Percentiles rank a stretch among this genome's conserved stretches.
Evolutionary conservation across 2,888 invertebrate genomes (phyloP).

Genomic region (Apantesis nais): DNA sequence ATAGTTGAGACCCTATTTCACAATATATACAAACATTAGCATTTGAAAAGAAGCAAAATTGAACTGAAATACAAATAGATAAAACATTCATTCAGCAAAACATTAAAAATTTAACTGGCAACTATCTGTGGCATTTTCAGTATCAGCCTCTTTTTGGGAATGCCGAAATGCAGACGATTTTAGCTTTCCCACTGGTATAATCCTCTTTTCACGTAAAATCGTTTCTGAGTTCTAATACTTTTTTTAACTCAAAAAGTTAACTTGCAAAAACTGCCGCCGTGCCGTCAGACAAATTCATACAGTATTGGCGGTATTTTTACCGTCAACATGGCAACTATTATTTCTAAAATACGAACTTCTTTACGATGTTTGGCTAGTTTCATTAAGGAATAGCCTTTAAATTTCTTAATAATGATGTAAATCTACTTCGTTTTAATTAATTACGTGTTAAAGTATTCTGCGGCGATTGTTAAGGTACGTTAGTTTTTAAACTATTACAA

Average conservation of each 20-base stretch:
- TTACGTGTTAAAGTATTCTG: too few species aligned
- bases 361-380: background rate
- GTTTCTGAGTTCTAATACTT: conserved; percentile 37
- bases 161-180: conserved; percentile 35
- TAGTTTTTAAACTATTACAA: background rate
- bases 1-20: too few species aligned
- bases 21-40: too few species aligned
- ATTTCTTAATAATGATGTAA: background rate
- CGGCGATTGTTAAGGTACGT: too few species aligned
- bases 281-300: conserved; percentile 19
- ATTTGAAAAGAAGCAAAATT: background rate
- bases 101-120: conserved; percentile 17
- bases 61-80: background rate
- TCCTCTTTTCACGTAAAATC: conserved; percentile 52
- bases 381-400: background rate
- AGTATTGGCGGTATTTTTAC: conserved; percentile 16
- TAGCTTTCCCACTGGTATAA: conserved; percentile 42
- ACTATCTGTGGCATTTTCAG: conserved; percentile 20
- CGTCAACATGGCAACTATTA: background rate
- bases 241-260: conserved; percentile 36
- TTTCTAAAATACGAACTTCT: background rate
- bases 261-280: conserved; percentile 25
- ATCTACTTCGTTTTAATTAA: too few species aligned
- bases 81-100: background rate
- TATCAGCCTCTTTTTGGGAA: conserved; percentile 23